Conservation (phyloP, 2,888 invertebrate genomes). For the Drosophila infuscata region DNA sequence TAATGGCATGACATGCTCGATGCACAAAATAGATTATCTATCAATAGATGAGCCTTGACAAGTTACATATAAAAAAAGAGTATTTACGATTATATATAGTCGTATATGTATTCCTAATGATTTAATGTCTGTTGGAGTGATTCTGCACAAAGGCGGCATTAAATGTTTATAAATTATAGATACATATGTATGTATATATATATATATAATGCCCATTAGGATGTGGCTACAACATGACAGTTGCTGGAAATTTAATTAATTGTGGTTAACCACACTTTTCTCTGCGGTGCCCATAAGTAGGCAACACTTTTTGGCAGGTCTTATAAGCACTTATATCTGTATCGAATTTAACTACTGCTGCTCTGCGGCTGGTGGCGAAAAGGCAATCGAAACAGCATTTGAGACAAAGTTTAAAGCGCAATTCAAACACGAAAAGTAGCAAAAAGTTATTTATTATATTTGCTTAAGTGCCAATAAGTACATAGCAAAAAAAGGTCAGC, state of each 20-base stretch:
- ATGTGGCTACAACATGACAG: constrained; percentile 47
- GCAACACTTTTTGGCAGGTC: constrained; percentile 29
- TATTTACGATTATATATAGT: constrained; percentile 4
- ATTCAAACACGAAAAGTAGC: constrained; percentile 71
- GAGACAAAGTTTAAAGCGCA: constrained; percentile 75
- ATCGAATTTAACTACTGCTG: constrained; percentile 31
- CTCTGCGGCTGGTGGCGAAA: constrained; percentile 25
- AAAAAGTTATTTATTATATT: constrained; percentile 80
- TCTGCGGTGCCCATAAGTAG: neutral
- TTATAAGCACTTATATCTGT: constrained; percentile 17
- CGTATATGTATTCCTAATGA: constrained; percentile 35
- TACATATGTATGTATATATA: constrained; percentile 15
- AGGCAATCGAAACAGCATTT: constrained; percentile 69
- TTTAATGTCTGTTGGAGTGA: constrained; percentile 56
- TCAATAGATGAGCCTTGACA: constrained; percentile 71
- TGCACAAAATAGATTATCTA: constrained; percentile 79
- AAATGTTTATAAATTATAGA: constrained; percentile 76
- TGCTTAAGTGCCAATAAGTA: constrained; percentile 62
- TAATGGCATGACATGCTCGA: constrained; percentile 70
- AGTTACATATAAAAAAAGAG: constrained; percentile 44
- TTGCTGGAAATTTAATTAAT: constrained; percentile 63
- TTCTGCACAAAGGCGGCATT: constrained; percentile 62
- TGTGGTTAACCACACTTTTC: constrained; percentile 34
- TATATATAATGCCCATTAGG: constrained; percentile 42
- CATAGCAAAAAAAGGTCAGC: constrained; percentile 18